Percentiles rank a stretch among this genome's conserved stretches.
phyloP scores from a whole-genome alignment of 2,113 vertebrate genomes.

The Tachuris rubrigastra region DNA sequence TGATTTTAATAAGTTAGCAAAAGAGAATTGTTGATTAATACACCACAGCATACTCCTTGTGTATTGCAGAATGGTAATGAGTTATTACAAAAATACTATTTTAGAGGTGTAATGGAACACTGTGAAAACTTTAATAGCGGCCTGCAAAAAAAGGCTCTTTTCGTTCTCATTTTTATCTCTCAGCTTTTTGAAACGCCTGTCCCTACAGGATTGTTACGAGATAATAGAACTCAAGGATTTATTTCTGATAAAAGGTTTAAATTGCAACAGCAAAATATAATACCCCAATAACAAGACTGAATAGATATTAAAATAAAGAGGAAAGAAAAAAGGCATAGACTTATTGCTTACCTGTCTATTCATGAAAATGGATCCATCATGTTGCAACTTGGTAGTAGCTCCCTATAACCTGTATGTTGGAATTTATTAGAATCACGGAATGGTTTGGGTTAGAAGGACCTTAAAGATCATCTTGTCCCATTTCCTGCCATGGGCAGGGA shows the following conservation, averaged over 20 bases:
- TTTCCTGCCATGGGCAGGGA: background rate
- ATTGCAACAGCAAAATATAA: conserved; percentile 52
- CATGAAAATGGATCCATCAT: background rate
- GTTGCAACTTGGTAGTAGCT: background rate
- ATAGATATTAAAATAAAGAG: conserved; percentile 21
- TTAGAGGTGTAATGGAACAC: background rate
- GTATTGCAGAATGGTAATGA: background rate
- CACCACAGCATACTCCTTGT: background rate
- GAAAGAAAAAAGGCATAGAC: background rate
- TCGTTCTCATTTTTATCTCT: conserved; percentile 6
- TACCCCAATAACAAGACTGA: conserved; percentile 3
- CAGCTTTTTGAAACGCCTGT: conserved; percentile 15
- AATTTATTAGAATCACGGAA: background rate
- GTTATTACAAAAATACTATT: background rate
- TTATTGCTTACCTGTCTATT: conserved; percentile 15
- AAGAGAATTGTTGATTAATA: conserved; percentile 38
- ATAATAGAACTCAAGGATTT: conserved; percentile 42
- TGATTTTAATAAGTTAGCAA: conserved; percentile 6
- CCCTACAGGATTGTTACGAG: conserved; percentile 10
- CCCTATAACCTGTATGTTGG: background rate
- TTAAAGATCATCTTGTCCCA: background rate
- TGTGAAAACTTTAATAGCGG: background rate
- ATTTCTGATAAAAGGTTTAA: conserved; percentile 46
- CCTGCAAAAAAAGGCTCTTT: background rate
- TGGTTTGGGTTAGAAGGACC: background rate